Evolutionary conservation across 1,140 invertebrate species (phyloP).

Genomic region (Muscidifurax raptorellus): DNA sequence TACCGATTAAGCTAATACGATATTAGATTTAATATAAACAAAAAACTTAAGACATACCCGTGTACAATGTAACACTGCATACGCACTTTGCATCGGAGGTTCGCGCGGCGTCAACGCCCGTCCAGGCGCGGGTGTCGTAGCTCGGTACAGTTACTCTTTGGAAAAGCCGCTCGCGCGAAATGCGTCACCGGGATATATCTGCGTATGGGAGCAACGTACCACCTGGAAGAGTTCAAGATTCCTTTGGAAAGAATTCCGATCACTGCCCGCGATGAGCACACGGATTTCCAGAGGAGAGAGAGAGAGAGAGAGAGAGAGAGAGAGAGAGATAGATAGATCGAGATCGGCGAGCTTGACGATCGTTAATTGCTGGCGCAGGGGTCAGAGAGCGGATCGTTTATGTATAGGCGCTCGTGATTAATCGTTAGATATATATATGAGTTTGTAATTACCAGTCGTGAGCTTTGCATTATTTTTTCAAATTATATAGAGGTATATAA

Average conservation of each 20-base stretch:
- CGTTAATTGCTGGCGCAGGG: neutral
- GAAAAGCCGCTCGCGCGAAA: slow-evolving; percentile 54
- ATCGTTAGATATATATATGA: too few relatives aligned
- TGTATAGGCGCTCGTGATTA: too few relatives aligned
- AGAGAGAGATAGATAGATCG: neutral
- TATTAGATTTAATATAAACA: neutral
- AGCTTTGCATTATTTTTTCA: too few relatives aligned
- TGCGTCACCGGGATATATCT: slow-evolving; percentile 50
- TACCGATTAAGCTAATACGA: too few relatives aligned
- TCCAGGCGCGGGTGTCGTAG: slow-evolving; percentile 51
- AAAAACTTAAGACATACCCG: neutral
- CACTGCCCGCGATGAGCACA: neutral
- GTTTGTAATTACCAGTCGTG: too few relatives aligned
- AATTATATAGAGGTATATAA: too few relatives aligned
- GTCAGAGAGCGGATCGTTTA: neutral
- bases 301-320: neutral
- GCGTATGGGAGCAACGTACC: slow-evolving; percentile 53
- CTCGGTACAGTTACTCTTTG: slow-evolving; percentile 59
- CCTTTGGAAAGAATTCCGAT: neutral
- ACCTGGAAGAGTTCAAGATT: slow-evolving; percentile 53
- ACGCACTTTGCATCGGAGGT: slow-evolving; percentile 19
- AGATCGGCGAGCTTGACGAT: too few relatives aligned
- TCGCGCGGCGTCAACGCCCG: slow-evolving; percentile 5
- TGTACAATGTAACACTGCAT: neutral
- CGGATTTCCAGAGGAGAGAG: neutral